These are phyloP conservation scores for Idaea dimidiata DNA, from an alignment of 2,888 invertebrate species.

Conservation along the genomic window DNA sequence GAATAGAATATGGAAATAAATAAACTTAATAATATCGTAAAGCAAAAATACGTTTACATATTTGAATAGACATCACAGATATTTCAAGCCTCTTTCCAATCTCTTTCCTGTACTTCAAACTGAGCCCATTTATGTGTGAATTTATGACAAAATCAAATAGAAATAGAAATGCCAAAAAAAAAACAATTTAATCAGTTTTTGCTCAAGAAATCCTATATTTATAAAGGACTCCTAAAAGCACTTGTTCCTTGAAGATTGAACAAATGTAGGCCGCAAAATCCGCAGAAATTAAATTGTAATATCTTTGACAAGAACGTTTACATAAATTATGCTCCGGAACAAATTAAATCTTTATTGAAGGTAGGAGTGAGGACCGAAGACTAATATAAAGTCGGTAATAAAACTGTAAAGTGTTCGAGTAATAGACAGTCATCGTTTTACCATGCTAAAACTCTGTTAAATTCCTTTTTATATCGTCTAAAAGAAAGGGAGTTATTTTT, in stretches of 20 bases:
- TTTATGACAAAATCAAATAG: not conserved
- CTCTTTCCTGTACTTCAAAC: not conserved
- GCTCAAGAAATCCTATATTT: not conserved
- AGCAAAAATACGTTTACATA: too few relatives aligned
- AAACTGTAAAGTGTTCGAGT: not conserved
- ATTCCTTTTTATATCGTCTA: not conserved
- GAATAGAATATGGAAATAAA: too few relatives aligned
- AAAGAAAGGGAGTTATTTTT: not conserved
- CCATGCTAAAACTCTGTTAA: not conserved
- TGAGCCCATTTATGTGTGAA: not conserved
- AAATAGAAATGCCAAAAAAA: not conserved
- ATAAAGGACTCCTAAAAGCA: not conserved
- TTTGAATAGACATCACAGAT: too few relatives aligned
- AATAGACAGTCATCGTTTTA: not conserved
- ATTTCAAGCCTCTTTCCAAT: not conserved
- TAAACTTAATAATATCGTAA: too few relatives aligned
- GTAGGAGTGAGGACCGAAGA: not conserved
- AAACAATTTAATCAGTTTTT: not conserved
- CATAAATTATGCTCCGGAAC: slow-evolving; percentile 1
- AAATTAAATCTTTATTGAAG: slow-evolving; percentile 1
- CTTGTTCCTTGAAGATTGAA: not conserved
- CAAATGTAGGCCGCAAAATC: not conserved
- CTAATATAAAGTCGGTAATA: not conserved
- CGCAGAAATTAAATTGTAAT: slow-evolving; percentile 1
- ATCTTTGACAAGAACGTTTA: not conserved